phyloP scores from a whole-genome alignment of 2,888 invertebrate species.

The Drosophila flavopinicola region DNA sequence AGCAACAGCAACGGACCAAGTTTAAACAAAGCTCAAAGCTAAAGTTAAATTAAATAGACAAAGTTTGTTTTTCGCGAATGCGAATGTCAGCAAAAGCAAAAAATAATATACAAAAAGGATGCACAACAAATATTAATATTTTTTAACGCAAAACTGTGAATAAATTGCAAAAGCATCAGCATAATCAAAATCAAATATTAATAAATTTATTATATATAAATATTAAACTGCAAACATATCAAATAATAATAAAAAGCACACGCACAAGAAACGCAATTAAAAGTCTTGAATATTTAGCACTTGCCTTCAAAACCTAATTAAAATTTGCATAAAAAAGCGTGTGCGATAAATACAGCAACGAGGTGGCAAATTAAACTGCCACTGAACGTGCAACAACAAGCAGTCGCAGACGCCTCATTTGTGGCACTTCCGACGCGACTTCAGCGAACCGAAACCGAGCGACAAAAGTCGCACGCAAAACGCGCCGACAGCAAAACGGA shows the following conservation, averaged over 20 bases:
- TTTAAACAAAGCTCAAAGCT: constrained; percentile 62
- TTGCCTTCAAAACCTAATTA: constrained; percentile 23
- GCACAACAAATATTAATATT: too few species aligned
- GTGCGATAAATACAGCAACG: background rate
- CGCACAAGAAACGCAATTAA: background rate
- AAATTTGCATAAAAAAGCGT: constrained; percentile 14
- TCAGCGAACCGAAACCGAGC: constrained; percentile 15
- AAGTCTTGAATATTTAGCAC: constrained; percentile 1
- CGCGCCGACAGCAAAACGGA: constrained; percentile 18
- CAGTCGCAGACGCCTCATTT: constrained; percentile 50
- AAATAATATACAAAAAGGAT: constrained; percentile 41
- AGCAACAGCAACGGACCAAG: constrained; percentile 35
- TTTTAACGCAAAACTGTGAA: constrained; percentile 3
- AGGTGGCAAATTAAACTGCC: constrained; percentile 33
- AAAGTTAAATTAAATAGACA: constrained; percentile 64
- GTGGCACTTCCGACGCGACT: constrained; percentile 53
- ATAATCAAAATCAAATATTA: background rate
- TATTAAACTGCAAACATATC: background rate
- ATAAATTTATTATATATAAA: background rate
- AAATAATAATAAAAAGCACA: too few species aligned
- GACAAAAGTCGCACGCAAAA: constrained; percentile 43
- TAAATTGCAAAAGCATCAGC: background rate
- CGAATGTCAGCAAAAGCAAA: constrained; percentile 16
- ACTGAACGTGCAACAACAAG: constrained; percentile 20
- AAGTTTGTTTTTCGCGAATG: constrained; percentile 45